phyloP scores from a whole-genome alignment of 2,888 invertebrate species.

The Drosophila demipolita region DNA sequence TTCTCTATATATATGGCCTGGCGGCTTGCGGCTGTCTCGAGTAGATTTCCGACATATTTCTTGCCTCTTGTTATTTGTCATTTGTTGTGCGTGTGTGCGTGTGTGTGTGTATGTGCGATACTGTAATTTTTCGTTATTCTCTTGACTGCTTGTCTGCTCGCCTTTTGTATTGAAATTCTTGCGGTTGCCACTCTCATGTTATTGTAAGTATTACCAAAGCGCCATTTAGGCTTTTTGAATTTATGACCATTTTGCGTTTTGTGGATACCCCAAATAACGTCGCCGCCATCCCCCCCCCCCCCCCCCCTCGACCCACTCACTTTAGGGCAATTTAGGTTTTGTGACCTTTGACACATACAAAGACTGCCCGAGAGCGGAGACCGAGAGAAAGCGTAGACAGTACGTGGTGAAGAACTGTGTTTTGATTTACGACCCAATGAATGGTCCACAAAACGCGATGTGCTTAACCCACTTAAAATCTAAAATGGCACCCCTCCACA shows the following conservation, averaged over 20 bases:
- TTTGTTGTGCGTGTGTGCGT: slow-evolving; percentile 58
- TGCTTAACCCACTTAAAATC: slow-evolving; percentile 53
- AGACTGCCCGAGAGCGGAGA: background rate
- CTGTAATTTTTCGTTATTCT: background rate
- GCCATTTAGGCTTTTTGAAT: slow-evolving; percentile 74
- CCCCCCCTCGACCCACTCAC: background rate
- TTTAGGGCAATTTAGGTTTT: slow-evolving; percentile 60
- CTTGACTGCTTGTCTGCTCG: background rate
- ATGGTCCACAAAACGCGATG: slow-evolving; percentile 25
- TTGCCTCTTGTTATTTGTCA: slow-evolving; percentile 73
- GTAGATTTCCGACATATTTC: slow-evolving; percentile 78
- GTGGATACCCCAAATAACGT: slow-evolving; percentile 27
- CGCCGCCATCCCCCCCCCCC: too few relatives aligned
- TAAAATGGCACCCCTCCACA: background rate
- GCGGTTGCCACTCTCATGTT: slow-evolving; percentile 23
- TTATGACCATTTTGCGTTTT: slow-evolving; percentile 78
- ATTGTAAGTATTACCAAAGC: slow-evolving; percentile 60
- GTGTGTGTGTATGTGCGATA: slow-evolving; percentile 1
- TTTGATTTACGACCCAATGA: slow-evolving; percentile 56
- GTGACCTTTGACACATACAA: slow-evolving; percentile 60
- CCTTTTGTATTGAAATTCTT: slow-evolving; percentile 36
- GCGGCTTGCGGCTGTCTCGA: slow-evolving; percentile 66
- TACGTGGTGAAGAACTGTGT: slow-evolving; percentile 36
- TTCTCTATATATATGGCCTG: slow-evolving; percentile 15
- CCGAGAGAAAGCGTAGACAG: slow-evolving; percentile 12